A percentile compares a stretch with the other conserved stretches of the same genome.
These are phyloP conservation scores for Spongia lamella DNA, from an alignment of 37 sponge, comb jelly and placozoan genomes.

Conservation along the genomic window DNA sequence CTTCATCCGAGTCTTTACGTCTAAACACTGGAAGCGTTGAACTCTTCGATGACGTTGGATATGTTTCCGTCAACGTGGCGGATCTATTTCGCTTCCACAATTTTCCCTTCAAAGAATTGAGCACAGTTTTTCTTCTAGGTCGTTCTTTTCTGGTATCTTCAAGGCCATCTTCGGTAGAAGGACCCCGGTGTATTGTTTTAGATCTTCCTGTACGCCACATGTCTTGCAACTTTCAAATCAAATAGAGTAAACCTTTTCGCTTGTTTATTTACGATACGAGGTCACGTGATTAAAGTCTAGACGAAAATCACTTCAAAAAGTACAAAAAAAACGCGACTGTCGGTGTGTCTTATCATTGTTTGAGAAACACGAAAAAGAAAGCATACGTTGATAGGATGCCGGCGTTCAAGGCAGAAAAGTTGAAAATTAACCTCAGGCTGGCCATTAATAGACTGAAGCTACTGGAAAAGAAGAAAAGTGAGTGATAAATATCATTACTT, in stretches of 20 bases:
- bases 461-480: constrained; percentile 99
- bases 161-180: too few relatives aligned
- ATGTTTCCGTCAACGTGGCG: too few relatives aligned
- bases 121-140: not conserved
- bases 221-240: too few relatives aligned
- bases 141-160: not conserved
- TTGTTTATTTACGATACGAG: constrained; percentile 2
- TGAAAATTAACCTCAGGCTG: constrained; percentile 83
- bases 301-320: not conserved
- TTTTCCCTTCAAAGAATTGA: too few relatives aligned
- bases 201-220: too few relatives aligned
- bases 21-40: too few relatives aligned
- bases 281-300: constrained; percentile 1
- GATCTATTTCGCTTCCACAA: too few relatives aligned
- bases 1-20: too few relatives aligned
- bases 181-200: too few relatives aligned
- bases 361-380: not conserved
- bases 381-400: constrained; percentile 68
- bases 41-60: too few relatives aligned
- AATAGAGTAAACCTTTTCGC: too few relatives aligned
- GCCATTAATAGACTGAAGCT: constrained; percentile 95
- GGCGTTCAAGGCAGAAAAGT: constrained; percentile 79
- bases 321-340: not conserved
- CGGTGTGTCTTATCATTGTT: not conserved
- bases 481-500: constrained; percentile 22